phyloP scores from a whole-genome alignment of 2,888 invertebrate genomes.

The Spodoptera picta region DNA sequence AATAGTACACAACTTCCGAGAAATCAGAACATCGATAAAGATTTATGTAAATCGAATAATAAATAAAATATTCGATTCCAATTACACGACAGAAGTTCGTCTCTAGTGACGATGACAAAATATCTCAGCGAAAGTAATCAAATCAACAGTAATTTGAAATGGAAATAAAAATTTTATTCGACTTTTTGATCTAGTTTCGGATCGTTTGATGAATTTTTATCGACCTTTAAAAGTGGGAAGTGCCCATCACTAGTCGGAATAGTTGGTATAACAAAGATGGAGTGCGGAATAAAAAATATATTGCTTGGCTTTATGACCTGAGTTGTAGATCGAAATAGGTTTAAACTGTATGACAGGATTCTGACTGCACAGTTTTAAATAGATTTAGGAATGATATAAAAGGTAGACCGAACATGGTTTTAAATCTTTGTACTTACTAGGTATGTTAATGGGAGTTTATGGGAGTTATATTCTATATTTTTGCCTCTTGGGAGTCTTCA shows the following conservation, averaged over 20 bases:
- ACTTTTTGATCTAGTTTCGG: slow-evolving; percentile 39
- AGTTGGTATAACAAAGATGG: neutral
- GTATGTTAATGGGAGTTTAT: too few species aligned
- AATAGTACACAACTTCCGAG: too few species aligned
- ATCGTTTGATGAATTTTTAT: slow-evolving; percentile 29
- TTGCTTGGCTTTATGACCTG: too few species aligned
- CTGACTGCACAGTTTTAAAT: too few species aligned
- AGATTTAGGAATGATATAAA: too few species aligned
- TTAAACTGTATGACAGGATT: too few species aligned
- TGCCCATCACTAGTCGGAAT: slow-evolving; percentile 2
- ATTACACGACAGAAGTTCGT: slow-evolving; percentile 40
- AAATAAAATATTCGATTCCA: slow-evolving; percentile 35
- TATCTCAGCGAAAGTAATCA: slow-evolving; percentile 35
- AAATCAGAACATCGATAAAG: slow-evolving; percentile 11
- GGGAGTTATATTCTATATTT: too few species aligned
- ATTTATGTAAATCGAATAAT: slow-evolving; percentile 35
- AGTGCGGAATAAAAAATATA: neutral
- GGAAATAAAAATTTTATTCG: slow-evolving; percentile 39
- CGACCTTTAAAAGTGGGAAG: neutral
- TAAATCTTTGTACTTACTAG: too few species aligned
- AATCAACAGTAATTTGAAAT: slow-evolving; percentile 42
- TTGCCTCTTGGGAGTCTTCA: too few species aligned
- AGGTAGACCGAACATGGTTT: too few species aligned
- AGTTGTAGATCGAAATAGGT: too few species aligned
- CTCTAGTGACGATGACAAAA: slow-evolving; percentile 23